A percentile compares a stretch with the other conserved stretches of the same genome.
These are phyloP conservation scores for Zaprionus vittiger DNA, from an alignment of 1,140 invertebrate genomes.

Conservation along the genomic window DNA sequence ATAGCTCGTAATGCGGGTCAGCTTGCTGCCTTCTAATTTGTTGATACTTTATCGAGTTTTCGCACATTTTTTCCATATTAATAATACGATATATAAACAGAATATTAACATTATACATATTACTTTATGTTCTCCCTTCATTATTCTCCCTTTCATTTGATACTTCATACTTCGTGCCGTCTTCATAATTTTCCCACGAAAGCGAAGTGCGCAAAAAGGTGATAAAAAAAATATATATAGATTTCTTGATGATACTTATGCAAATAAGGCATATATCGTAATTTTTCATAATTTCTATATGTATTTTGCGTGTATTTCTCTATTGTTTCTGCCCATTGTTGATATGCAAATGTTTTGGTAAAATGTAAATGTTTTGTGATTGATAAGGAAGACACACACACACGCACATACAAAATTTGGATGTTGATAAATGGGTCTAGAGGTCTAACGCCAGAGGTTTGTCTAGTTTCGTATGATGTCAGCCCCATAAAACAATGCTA, in stretches of 20 bases:
- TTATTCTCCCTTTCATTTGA: conserved; percentile 31
- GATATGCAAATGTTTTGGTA: conserved; percentile 55
- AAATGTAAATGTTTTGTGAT: conserved; percentile 56
- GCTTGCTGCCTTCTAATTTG: conserved; percentile 63
- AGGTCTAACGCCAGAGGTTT: conserved; percentile 19
- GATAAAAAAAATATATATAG: conserved; percentile 9
- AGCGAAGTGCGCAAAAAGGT: conserved; percentile 21
- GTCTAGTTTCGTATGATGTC: conserved; percentile 34
- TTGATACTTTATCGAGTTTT: conserved; percentile 9
- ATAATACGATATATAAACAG: not conserved
- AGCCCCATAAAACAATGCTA: conserved; percentile 22
- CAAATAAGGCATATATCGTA: conserved; percentile 47
- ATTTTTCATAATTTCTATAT: conserved; percentile 52
- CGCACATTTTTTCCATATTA: not conserved
- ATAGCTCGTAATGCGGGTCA: conserved; percentile 68
- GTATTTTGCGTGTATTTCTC: conserved; percentile 47
- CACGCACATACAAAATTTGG: conserved; percentile 9
- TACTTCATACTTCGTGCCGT: conserved; percentile 30
- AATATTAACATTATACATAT: not conserved
- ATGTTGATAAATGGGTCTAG: conserved; percentile 56
- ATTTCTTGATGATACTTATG: conserved; percentile 23
- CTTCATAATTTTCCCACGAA: conserved; percentile 52
- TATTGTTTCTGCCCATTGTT: conserved; percentile 46
- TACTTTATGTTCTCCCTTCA: not conserved
- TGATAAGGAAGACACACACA: conserved; percentile 67